Evolutionary conservation across 2,888 invertebrate species (phyloP).

Genomic region (Patella ulyssiponensis): DNA sequence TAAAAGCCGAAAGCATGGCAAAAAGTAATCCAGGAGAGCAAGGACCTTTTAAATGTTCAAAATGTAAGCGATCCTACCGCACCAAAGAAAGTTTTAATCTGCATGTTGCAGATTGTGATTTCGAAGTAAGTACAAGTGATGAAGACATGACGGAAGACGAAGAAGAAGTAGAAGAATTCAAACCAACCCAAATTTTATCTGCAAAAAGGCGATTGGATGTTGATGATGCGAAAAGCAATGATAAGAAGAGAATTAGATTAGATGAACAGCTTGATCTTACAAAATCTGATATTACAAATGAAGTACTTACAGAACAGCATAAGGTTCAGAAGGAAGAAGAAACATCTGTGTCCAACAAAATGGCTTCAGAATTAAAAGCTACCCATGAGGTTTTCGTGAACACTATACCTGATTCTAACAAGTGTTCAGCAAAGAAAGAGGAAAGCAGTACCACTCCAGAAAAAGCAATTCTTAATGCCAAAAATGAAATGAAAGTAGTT

Average conservation of each 20-base stretch:
- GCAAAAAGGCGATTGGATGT: background rate
- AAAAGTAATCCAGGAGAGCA: constrained; percentile 64
- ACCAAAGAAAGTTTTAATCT: constrained; percentile 70
- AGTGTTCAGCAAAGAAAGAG: background rate
- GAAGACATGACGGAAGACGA: constrained; percentile 63
- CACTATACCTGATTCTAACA: background rate
- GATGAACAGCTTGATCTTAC: constrained; percentile 41
- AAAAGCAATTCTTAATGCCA: background rate
- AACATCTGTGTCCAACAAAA: constrained; percentile 25
- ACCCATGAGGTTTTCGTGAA: background rate
- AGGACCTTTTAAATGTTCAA: constrained; percentile 85
- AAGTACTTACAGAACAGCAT: constrained; percentile 36
- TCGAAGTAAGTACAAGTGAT: constrained; percentile 71
- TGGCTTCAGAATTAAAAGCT: constrained; percentile 28
- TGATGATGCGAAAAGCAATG: background rate
- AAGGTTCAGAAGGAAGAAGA: constrained; percentile 12
- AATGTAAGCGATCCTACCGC: constrained; percentile 81
- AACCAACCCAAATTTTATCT: constrained; percentile 1
- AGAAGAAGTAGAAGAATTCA: constrained; percentile 11
- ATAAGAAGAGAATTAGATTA: constrained; percentile 15
- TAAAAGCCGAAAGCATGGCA: constrained; percentile 70
- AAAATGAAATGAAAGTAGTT: background rate
- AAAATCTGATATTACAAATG: constrained; percentile 43
- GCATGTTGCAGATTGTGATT: constrained; percentile 70
- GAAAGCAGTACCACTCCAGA: background rate